Percentiles rank a stretch among this genome's conserved stretches.
phyloP scores from a whole-genome alignment of 30 jellyfish, hydroid and myxozoan species.

The Aurelia aurita complex sp. Pacific region DNA sequence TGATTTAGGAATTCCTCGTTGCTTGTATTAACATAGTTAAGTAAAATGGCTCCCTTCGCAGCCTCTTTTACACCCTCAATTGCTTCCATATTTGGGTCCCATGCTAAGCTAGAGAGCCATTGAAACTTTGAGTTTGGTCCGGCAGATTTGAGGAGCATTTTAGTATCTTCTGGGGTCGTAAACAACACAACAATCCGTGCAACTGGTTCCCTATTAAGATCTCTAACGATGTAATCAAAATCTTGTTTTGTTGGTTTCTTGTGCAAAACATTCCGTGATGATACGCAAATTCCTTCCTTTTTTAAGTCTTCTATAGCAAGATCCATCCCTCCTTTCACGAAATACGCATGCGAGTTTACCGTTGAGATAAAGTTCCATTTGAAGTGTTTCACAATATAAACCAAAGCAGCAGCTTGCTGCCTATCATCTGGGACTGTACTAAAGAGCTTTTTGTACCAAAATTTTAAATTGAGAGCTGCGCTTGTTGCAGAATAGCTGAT shows the following conservation, averaged over 20 bases:
- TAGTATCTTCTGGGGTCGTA: constrained; percentile 41
- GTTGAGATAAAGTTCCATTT: constrained; percentile 53
- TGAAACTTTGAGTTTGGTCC: background rate
- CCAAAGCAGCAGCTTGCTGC: constrained; percentile 10
- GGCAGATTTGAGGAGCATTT: constrained; percentile 31
- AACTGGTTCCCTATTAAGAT: background rate
- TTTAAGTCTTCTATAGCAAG: background rate
- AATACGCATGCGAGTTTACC: constrained; percentile 23
- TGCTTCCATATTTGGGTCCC: background rate
- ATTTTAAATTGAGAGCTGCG: constrained; percentile 10
- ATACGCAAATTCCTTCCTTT: constrained; percentile 20
- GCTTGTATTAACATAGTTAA: background rate
- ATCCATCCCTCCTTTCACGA: constrained; percentile 45
- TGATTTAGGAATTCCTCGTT: constrained; percentile 4
- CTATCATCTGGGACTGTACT: constrained; percentile 56
- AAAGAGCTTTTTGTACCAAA: background rate
- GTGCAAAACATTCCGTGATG: constrained; percentile 8
- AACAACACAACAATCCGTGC: constrained; percentile 23
- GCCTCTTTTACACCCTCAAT: background rate
- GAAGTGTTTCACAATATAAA: constrained; percentile 28
- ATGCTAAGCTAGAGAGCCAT: constrained; percentile 1
- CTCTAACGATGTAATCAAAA: background rate
- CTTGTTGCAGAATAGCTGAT: constrained; percentile 53
- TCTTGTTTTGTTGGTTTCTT: constrained; percentile 10
- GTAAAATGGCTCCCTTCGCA: constrained; percentile 51